phyloP scores from a whole-genome alignment of 2,888 invertebrate genomes.

The Drosophila mettleri region DNA sequence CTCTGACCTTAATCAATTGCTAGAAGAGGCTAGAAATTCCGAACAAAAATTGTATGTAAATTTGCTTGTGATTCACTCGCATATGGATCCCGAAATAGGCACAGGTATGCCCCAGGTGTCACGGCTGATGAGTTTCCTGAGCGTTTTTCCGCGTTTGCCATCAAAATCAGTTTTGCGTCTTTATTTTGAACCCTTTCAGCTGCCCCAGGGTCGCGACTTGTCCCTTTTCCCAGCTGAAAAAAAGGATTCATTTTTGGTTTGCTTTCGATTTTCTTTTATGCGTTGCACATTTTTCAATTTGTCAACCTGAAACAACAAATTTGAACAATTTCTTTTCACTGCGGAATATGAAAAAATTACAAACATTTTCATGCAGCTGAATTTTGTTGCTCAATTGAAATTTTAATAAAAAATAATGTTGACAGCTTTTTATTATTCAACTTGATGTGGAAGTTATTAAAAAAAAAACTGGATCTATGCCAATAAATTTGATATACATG shows the following conservation, averaged over 20 bases:
- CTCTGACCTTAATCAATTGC: neutral
- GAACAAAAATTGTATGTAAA: conserved; percentile 2
- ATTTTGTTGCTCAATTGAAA: neutral
- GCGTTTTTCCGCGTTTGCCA: conserved; percentile 9
- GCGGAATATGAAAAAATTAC: conserved; percentile 31
- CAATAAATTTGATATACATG: neutral
- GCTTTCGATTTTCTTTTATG: neutral
- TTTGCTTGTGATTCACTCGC: conserved; percentile 25
- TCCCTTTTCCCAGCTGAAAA: conserved; percentile 12
- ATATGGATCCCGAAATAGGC: conserved; percentile 32
- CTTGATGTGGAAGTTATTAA: neutral
- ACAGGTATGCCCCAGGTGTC: conserved; percentile 44
- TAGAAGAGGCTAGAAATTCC: neutral
- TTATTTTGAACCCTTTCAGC: conserved; percentile 58
- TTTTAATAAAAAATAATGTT: neutral
- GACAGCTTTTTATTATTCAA: neutral
- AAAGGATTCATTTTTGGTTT: conserved; percentile 53
- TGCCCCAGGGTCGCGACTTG: conserved; percentile 32
- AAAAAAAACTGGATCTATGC: neutral
- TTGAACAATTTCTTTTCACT: conserved; percentile 9
- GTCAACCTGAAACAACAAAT: conserved; percentile 44
- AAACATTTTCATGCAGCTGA: conserved; percentile 48
- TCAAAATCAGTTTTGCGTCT: conserved; percentile 60
- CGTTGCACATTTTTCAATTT: conserved; percentile 42
- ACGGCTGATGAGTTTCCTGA: conserved; percentile 60